Percentiles rank a stretch among this genome's conserved stretches.
phyloP scores from a whole-genome alignment of 2,888 invertebrate species.

The Anthrax anthrax region DNA sequence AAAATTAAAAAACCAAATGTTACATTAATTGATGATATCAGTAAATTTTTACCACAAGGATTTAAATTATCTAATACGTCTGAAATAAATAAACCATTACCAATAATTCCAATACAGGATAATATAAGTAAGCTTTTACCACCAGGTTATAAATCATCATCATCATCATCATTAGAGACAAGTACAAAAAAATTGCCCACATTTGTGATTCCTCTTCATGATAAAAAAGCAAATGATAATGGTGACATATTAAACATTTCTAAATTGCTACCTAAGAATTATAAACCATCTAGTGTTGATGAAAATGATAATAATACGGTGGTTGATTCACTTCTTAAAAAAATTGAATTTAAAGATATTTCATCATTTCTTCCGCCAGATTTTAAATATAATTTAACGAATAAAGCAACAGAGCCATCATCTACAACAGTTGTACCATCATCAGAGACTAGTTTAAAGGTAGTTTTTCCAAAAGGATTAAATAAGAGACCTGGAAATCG shows the following conservation, averaged over 20 bases:
- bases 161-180: neutral
- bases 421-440: constrained; percentile 26
- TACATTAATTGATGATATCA: constrained; percentile 41
- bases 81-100: constrained; percentile 18
- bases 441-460: constrained; percentile 40
- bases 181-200: constrained; percentile 12
- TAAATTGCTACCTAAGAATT: constrained; percentile 48
- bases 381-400: constrained; percentile 34
- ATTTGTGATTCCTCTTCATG: constrained; percentile 11
- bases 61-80: constrained; percentile 38
- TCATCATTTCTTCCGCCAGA: constrained; percentile 40
- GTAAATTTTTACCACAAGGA: constrained; percentile 50
- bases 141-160: constrained; percentile 38
- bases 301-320: neutral
- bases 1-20: constrained; percentile 27
- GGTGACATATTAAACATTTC: constrained; percentile 34
- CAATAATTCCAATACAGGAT: constrained; percentile 19
- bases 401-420: constrained; percentile 21
- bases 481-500: constrained; percentile 43
- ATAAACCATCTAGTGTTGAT: constrained; percentile 28
- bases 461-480: constrained; percentile 58
- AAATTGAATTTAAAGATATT: constrained; percentile 31
- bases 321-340: constrained; percentile 17
- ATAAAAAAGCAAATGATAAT: constrained; percentile 11
- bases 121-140: constrained; percentile 43